Base-by-base conservation (phyloP, 2,888 invertebrate species). In the Calameuta pallipes region DNA sequence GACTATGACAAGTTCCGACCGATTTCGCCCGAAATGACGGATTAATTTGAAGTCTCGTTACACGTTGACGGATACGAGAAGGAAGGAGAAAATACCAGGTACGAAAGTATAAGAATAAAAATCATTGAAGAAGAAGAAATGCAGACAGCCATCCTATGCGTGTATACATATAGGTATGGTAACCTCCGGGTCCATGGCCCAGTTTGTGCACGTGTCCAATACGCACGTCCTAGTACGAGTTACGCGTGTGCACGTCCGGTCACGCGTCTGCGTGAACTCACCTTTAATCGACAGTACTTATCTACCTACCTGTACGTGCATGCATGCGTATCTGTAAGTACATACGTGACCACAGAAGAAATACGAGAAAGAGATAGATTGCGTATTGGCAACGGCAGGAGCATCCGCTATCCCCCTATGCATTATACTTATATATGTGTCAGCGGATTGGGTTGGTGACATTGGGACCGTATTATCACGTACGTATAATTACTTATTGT, bases 121-220 rank as follows among this genome's bases (percentile, higher is more conserved):
- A 23, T 56, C 23, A 56, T 23, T 56, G 23, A 23, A 56, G 56
- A 56, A 23, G 23, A 56, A 23, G 23, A 56, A 23, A 56, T 23
- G 56, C 56, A 56, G 9, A 56, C 56, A 9, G 9, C 23, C 56
- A 23, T 56, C 56, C 23, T 56, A 0, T 56, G 56, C 56, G 9
- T 56, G 23, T 56, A 56, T 56, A 23, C 23, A 56, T 56, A 23
- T 56, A 56, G 23, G 9, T 23, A 56, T 56, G 23, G 23, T 56
- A 56, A 76, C 76, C 78, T 83, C 83, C 83, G 83, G 83, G 82
- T 83, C 83, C 80, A 79, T 82, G 83, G 81, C 82, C 83, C 82
- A 83, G 80, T 83, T 83, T 78, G 70, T 31, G 78, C 79, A 82
- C 81, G 80, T 78, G 79, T 76, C 79, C 68, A 78, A 30, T 37